Percentiles rank a stretch among this genome's conserved stretches.
phyloP scores from a whole-genome alignment of 2,113 vertebrate species.

The Amblyornis subalaris region DNA sequence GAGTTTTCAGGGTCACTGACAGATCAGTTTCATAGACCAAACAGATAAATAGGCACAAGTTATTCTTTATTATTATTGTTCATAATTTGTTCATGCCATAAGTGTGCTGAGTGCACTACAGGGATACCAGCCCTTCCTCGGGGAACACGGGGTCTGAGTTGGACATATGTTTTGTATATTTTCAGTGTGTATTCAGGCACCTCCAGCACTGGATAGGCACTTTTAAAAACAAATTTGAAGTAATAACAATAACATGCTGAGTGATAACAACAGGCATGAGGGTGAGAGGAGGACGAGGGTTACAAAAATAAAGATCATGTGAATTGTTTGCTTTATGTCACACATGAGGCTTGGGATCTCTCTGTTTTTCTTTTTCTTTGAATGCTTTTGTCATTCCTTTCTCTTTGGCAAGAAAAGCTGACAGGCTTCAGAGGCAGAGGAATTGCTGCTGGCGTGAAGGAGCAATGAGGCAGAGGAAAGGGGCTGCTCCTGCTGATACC shows the following conservation, averaged over 20 bases:
- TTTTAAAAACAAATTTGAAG: slow-evolving; percentile 64
- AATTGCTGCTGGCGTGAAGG: neutral
- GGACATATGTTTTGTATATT: slow-evolving; percentile 61
- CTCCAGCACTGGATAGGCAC: slow-evolving; percentile 47
- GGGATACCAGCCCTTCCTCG: neutral
- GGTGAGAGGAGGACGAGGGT: slow-evolving; percentile 58
- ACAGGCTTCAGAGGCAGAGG: neutral
- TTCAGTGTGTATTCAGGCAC: slow-evolving; percentile 52
- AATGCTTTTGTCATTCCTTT: slow-evolving; percentile 41
- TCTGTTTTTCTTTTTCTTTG: slow-evolving; percentile 45
- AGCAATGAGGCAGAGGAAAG: neutral
- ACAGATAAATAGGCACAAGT: slow-evolving; percentile 55
- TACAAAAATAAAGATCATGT: slow-evolving; percentile 65
- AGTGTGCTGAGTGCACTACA: slow-evolving; percentile 9
- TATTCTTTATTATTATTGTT: slow-evolving; percentile 40
- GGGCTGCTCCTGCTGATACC: neutral
- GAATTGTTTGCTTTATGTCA: slow-evolving; percentile 62
- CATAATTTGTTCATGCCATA: slow-evolving; percentile 49
- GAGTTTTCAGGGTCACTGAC: slow-evolving; percentile 40
- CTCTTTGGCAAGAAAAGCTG: slow-evolving; percentile 16
- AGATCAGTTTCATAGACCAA: slow-evolving; percentile 54
- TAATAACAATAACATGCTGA: slow-evolving; percentile 62
- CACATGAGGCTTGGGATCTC: slow-evolving; percentile 34
- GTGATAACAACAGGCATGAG: slow-evolving; percentile 62
- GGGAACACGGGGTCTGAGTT: neutral